These are phyloP conservation scores for Brachypteracias leptosomus DNA, from an alignment of 2,113 vertebrate genomes.

Conservation along the genomic window DNA sequence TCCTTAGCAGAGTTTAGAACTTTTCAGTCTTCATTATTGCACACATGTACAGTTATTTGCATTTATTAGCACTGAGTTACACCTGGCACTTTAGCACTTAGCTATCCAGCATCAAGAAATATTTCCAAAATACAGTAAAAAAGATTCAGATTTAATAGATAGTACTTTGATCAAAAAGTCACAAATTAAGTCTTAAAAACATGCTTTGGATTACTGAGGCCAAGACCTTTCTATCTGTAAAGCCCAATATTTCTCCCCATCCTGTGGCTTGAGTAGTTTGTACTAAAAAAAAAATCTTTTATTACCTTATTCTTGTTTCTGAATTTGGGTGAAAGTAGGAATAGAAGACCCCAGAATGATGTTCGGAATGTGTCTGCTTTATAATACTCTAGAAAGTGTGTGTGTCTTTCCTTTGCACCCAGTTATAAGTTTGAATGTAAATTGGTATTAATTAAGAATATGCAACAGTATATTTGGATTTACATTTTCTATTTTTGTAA, in stretches of 20 bases:
- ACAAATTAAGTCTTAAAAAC: neutral
- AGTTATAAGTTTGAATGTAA: neutral
- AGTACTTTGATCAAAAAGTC: neutral
- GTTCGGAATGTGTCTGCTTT: neutral
- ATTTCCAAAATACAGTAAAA: neutral
- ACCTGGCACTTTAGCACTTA: neutral
- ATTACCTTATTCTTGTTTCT: neutral
- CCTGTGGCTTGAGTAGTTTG: neutral
- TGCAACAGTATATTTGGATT: neutral
- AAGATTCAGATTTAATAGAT: neutral
- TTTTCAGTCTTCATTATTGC: neutral
- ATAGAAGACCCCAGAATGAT: neutral
- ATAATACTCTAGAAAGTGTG: neutral
- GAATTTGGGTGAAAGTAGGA: neutral
- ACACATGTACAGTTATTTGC: neutral
- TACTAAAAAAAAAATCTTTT: neutral
- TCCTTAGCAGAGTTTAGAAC: neutral
- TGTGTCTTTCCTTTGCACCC: neutral
- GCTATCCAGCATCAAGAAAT: neutral
- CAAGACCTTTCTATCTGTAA: neutral
- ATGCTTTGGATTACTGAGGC: neutral
- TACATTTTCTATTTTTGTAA: slow-evolving; percentile 3
- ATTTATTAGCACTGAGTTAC: neutral
- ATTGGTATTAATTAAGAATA: neutral
- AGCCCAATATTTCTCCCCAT: neutral